Conservation (phyloP, 2,113 vertebrate species). For the Alethe diademata region DNA sequence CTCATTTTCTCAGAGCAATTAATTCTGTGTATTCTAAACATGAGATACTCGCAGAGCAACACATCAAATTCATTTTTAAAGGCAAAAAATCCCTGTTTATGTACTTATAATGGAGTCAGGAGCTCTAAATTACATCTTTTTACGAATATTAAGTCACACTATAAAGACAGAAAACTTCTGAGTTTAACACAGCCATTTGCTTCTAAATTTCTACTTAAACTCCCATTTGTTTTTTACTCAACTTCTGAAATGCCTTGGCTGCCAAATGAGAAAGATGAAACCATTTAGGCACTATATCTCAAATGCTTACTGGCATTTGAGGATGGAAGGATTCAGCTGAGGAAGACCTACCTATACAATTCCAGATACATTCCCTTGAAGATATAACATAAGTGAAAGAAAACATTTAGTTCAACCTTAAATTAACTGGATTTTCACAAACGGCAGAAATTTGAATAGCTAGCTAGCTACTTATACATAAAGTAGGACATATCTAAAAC, state of each 20-base stretch:
- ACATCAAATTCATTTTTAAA: not conserved
- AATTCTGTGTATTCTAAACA: not conserved
- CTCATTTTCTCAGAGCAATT: not conserved
- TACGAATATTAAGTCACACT: not conserved
- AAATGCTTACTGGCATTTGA: not conserved
- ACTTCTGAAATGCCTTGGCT: not conserved
- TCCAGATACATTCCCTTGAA: not conserved
- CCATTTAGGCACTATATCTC: not conserved
- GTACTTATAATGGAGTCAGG: not conserved
- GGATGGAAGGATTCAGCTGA: not conserved
- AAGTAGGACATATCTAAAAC: not conserved
- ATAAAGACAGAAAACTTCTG: not conserved
- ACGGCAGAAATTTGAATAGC: not conserved
- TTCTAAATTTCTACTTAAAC: not conserved
- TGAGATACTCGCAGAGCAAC: not conserved
- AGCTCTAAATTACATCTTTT: not conserved
- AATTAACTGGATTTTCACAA: not conserved
- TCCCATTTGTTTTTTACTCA: not conserved
- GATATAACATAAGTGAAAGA: not conserved
- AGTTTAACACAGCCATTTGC: fast-evolving
- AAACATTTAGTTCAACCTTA: not conserved
- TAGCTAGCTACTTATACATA: not conserved
- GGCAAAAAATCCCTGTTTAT: fast-evolving
- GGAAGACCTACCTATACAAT: not conserved
- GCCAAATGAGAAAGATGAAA: not conserved